phyloP scores from a whole-genome alignment of 2,888 invertebrate species.

The Plebejus anna region DNA sequence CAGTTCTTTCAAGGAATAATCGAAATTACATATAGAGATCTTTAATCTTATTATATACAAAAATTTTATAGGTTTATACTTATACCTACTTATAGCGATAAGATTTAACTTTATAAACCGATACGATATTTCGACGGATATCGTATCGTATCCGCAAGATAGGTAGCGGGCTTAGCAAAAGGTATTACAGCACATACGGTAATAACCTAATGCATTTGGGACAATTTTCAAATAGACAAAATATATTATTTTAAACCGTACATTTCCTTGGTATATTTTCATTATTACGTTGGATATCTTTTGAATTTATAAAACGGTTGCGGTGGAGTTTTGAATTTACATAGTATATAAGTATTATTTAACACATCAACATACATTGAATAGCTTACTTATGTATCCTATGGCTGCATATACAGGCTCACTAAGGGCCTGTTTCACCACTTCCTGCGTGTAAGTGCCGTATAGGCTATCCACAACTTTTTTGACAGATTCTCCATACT shows the following conservation, averaged over 20 bases:
- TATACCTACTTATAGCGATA: too few species aligned
- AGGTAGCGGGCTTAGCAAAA: constrained; percentile 26
- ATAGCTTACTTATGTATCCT: too few species aligned
- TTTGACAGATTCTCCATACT: too few species aligned
- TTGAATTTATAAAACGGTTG: constrained; percentile 2
- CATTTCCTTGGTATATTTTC: constrained; percentile 43
- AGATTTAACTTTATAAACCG: neutral
- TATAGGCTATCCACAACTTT: too few species aligned
- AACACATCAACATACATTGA: neutral
- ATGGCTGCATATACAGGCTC: too few species aligned
- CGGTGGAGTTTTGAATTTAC: neutral
- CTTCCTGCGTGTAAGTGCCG: too few species aligned
- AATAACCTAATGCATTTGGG: constrained; percentile 64
- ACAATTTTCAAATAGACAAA: constrained; percentile 54
- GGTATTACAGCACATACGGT: constrained; percentile 41
- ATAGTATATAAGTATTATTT: neutral
- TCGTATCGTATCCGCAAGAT: constrained; percentile 30
- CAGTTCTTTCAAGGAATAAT: too few species aligned
- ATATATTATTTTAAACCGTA: constrained; percentile 51
- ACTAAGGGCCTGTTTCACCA: too few species aligned
- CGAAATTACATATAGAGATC: too few species aligned
- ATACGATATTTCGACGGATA: neutral
- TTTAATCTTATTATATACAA: too few species aligned
- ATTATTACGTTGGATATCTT: constrained; percentile 36
- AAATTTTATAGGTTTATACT: too few species aligned